phyloP scores from a whole-genome alignment of 2,888 invertebrate species.

The Polylopha cassiicola region DNA sequence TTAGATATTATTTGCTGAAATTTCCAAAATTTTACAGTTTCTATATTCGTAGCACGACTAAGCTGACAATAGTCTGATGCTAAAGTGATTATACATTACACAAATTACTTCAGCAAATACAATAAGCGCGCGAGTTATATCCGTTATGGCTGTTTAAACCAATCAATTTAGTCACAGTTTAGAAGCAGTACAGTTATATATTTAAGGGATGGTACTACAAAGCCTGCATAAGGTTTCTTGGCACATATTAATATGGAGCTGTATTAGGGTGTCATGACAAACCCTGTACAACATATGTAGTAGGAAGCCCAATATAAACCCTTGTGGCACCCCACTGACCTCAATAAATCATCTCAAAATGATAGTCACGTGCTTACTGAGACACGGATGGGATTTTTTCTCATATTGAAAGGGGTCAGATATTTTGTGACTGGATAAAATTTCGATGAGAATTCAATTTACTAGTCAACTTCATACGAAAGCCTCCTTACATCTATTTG shows the following conservation, averaged over 20 bases:
- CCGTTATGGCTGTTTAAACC: too few species aligned
- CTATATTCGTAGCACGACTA: too few species aligned
- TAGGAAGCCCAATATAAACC: background rate
- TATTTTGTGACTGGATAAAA: conserved; percentile 12
- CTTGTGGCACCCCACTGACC: conserved; percentile 9
- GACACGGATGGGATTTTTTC: conserved; percentile 14
- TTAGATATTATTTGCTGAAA: too few species aligned
- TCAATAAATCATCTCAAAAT: conserved; percentile 18
- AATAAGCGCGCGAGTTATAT: too few species aligned
- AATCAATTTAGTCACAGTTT: too few species aligned
- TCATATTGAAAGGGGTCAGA: conserved; percentile 13
- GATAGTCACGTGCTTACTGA: conserved; percentile 12
- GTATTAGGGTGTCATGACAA: background rate
- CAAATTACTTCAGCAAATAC: too few species aligned
- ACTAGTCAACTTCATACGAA: too few species aligned
- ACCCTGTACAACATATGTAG: conserved; percentile 1
- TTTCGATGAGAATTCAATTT: conserved; percentile 19
- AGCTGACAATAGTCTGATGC: too few species aligned
- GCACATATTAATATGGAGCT: conserved; percentile 8
- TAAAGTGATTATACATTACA: too few species aligned
- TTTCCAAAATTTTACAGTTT: too few species aligned
- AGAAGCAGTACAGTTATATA: too few species aligned
- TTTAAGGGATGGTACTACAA: conserved; percentile 2
- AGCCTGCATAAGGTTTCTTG: conserved; percentile 5
- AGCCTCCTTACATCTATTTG: background rate